Evolutionary conservation across 2,888 invertebrate genomes (phyloP), one percentile per base, ranked within the genome.

Genomic region (Mythimna loreyi): DNA sequence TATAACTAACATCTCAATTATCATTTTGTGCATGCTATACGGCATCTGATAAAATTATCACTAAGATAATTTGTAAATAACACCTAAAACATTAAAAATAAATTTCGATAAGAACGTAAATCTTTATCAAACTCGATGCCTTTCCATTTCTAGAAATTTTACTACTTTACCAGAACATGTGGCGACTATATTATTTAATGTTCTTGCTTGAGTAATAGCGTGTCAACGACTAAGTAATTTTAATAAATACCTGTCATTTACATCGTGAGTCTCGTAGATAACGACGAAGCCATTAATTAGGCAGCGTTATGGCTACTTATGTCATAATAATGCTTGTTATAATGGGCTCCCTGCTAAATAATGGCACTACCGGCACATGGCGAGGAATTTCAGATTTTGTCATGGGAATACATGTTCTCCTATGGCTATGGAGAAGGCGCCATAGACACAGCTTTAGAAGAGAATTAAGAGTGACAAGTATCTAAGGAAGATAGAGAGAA

Each of bases 201-300:
- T 45, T 61, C 45, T 21, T 19, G 5, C 16, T 19, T 53, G 3
- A 45, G 40, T 50, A 56, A 68, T 73, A 49, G 43, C 61, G 64
- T 70, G 60, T 56, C 45, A 50, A 28, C 36, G 13, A 49, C 65
- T 66, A 55, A n/a, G n/a, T n/a, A n/a, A 68, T 80, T 75, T 80
- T 55, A 53, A 65, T 74, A 63, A 61, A 62, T 68, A 63, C 45
- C 23, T 52, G 45, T 63, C 36, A 57, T 52, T 69, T 50, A 69
- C 25, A 36, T 50, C 1, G 33, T 33, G 13, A 13, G 30, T 53
- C 30, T 33, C 11, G 52, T 30, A 49, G 23, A n/a, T 50, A 59
- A 57, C 25, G 45, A 58, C 11, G 16, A 21, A 61, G 57, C 19
- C 47, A 75, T 75, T 59, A 59, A 62, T 68, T 33, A 55, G 16